phyloP scores from a whole-genome alignment of 2,888 invertebrate species.

The Tenthredo distinguenda region DNA sequence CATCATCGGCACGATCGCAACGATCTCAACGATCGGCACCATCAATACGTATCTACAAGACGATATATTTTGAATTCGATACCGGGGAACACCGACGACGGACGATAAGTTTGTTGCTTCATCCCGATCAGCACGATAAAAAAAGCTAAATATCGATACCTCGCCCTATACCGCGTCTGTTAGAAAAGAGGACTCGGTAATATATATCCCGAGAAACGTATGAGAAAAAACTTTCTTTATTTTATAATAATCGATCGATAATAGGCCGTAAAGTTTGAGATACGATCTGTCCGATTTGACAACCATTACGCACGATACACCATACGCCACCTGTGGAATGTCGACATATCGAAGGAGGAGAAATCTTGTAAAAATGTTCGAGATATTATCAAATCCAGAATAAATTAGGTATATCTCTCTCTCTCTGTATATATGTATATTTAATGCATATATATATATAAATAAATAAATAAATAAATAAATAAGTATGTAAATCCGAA shows the following conservation, averaged over 20 bases:
- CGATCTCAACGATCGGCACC: constrained; percentile 40
- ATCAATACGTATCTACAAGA: constrained; percentile 29
- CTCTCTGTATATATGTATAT: neutral
- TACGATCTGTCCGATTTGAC: constrained; percentile 44
- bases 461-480: neutral
- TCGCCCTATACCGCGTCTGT: neutral
- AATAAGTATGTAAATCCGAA: neutral
- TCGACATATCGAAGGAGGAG: neutral
- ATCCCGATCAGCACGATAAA: neutral
- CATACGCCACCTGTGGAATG: neutral
- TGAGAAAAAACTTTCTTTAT: constrained; percentile 17
- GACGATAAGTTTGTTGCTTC: constrained; percentile 17
- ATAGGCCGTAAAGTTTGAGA: constrained; percentile 5
- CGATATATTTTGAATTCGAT: constrained; percentile 40
- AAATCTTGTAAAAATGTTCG: neutral
- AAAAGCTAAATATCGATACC: constrained; percentile 20
- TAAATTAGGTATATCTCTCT: neutral
- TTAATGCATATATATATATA: neutral
- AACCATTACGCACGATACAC: constrained; percentile 8
- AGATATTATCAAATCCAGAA: neutral
- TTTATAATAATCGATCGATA: constrained; percentile 38
- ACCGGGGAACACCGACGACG: constrained; percentile 32
- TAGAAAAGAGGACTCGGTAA: neutral
- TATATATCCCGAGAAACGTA: neutral
- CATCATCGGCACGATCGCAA: constrained; percentile 51